These are phyloP conservation scores for Zosterops hypoxanthus DNA, from an alignment of 2,113 vertebrate species.

Conservation along the genomic window DNA sequence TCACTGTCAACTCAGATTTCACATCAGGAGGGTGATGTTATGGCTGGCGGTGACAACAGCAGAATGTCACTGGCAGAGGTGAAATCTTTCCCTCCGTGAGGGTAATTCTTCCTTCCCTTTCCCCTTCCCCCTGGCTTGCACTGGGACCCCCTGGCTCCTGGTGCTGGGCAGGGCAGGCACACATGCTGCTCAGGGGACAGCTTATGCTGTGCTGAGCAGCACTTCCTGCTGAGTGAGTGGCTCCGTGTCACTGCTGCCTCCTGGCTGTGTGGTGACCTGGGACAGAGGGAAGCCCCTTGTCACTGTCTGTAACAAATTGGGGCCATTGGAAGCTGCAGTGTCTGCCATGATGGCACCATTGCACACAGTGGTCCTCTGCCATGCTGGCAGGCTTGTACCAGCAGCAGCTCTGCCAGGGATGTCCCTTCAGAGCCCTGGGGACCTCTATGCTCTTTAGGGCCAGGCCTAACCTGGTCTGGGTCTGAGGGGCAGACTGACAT, in stretches of 20 bases:
- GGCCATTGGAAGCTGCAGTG: rapidly evolving
- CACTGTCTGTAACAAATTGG: not conserved
- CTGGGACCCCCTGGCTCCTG: not conserved
- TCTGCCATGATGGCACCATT: not conserved
- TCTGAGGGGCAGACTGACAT: not conserved
- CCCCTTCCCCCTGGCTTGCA: not conserved
- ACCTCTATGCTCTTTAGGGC: not conserved
- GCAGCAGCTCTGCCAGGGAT: not conserved
- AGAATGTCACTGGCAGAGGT: conserved; percentile 30
- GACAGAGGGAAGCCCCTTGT: not conserved
- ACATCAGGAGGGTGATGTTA: not conserved
- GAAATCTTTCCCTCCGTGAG: not conserved
- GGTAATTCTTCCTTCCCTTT: not conserved
- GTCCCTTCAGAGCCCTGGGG: not conserved
- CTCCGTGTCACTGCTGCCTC: not conserved
- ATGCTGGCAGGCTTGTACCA: not conserved
- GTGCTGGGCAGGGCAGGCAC: not conserved
- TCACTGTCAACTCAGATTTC: conserved; percentile 34
- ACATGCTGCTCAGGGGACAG: not conserved
- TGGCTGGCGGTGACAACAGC: not conserved
- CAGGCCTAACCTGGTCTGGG: not conserved
- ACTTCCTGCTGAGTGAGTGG: not conserved
- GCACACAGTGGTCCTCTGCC: not conserved
- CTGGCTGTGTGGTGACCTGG: not conserved
- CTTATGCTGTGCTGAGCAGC: not conserved